Evolutionary conservation across 2,888 invertebrate genomes (phyloP).

Genomic region (Frankliniella fusca): DNA sequence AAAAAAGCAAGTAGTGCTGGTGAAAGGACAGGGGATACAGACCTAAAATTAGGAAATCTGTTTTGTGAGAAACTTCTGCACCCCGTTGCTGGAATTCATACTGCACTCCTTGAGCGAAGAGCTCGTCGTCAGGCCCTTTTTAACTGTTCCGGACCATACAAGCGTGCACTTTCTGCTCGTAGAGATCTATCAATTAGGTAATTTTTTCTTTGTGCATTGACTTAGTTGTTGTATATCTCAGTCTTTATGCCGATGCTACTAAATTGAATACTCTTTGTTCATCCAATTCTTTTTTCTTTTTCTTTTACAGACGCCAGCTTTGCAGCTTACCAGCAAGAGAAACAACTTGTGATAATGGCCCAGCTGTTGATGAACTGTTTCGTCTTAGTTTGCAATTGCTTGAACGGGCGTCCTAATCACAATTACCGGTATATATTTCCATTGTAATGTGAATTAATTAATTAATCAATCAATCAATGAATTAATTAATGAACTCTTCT

Average conservation of each 20-base stretch:
- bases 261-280: neutral
- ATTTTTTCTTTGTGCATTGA: slow-evolving; percentile 22
- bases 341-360: slow-evolving; percentile 12
- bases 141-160: slow-evolving; percentile 67
- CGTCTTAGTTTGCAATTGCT: slow-evolving; percentile 21
- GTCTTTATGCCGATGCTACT: neutral
- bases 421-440: neutral
- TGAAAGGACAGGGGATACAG: slow-evolving; percentile 34
- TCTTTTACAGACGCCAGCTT: slow-evolving; percentile 44
- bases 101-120: slow-evolving; percentile 57
- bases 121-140: slow-evolving; percentile 61
- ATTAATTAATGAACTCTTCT: neutral
- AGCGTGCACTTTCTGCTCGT: slow-evolving; percentile 73
- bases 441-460: neutral
- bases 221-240: neutral
- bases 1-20: slow-evolving; percentile 32
- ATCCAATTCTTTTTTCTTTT: slow-evolving; percentile 23
- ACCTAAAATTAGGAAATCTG: slow-evolving; percentile 34
- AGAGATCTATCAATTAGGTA: slow-evolving; percentile 67
- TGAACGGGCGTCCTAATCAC: neutral
- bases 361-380: slow-evolving; percentile 13
- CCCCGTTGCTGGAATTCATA: slow-evolving; percentile 53
- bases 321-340: slow-evolving; percentile 37
- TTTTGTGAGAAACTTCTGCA: slow-evolving; percentile 44
- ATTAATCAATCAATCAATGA: neutral